These are phyloP conservation scores for Anolis sagrei DNA, from an alignment of 2,113 vertebrate species.

Conservation along the genomic window DNA sequence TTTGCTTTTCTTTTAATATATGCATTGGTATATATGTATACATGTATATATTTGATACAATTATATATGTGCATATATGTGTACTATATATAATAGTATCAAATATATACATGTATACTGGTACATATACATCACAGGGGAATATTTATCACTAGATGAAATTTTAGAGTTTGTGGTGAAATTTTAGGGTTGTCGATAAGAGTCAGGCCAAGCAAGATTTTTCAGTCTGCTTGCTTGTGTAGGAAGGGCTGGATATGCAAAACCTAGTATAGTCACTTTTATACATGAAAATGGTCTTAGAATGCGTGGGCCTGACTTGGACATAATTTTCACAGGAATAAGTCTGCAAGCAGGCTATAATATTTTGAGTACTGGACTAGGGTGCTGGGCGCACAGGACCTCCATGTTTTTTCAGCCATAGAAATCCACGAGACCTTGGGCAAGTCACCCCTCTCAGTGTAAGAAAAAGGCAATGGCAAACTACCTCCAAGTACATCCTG, in stretches of 20 bases:
- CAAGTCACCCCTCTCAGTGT: no score
- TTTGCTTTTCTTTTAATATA: slow-evolving; percentile 64
- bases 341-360: no score
- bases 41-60: slow-evolving; percentile 13
- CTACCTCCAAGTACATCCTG: no score
- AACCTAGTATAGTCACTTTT: slow-evolving; percentile 8
- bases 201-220: slow-evolving; percentile 26
- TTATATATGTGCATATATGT: not conserved
- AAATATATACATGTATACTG: not conserved
- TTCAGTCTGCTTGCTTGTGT: slow-evolving; percentile 42
- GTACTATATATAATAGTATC: not conserved
- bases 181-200: slow-evolving; percentile 36
- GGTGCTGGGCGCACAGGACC: no score
- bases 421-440: no score
- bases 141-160: slow-evolving; percentile 44
- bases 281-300: slow-evolving; percentile 33
- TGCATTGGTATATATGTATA: not conserved
- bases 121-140: not conserved
- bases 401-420: no score
- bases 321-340: not conserved
- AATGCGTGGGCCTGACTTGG: not conserved
- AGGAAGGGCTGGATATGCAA: not conserved
- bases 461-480: no score
- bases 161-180: slow-evolving; percentile 45
- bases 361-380: no score